Base-by-base conservation (phyloP, 2,113 vertebrate genomes). In the Jacana jacana region DNA sequence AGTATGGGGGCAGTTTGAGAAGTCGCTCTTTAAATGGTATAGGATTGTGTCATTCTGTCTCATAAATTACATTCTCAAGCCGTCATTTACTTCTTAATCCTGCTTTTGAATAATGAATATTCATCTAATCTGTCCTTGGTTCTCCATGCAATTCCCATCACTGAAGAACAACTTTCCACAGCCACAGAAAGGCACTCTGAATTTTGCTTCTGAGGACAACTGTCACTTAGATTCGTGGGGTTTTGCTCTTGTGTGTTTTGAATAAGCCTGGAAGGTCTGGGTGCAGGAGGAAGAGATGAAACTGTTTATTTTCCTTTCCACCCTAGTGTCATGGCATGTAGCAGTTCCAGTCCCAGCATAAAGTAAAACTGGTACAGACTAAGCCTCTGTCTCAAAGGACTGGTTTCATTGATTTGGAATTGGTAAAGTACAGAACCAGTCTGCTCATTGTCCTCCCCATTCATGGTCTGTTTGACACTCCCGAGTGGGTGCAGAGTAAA, bases 1-100 rank as follows among this genome's bases (percentile, higher is more conserved):
- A 94, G 81, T 84, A 75, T 0, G 86, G 92, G 93, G 92, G 92
- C 86, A 81, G 88, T 81, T 65, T 91, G 86, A 94, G 93, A 96
- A 96, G 90, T 35, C 3, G 8, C 72, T 92, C 51, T 92, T 91
- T 90, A 96, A 95, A 92, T 93, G 84, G 57, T 54, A 72, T 84
- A 70, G 73, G 84, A 91, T 72, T 89, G 86, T 93, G 91, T 95
- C 86, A 89, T 89, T 93, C 90, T 88, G 42, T 35, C 55, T 93
- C 81, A 65, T 71, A 84, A 92, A 88, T 78, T 88, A 46, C 88
- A 93, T 94, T 80, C 70, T 94, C n/a, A 84, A 93, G 81, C 81
- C 13, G 0, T 72, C 82, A 75, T 93, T 93, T 93, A 69, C 57
- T 90, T 81, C 69, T 94, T 92, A 92, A 84, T 88, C 69, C 73